Percentiles rank a stretch among this genome's conserved stretches.
Conservation (phyloP, 2,888 invertebrate species). For the Herminia tarsipennalis region DNA sequence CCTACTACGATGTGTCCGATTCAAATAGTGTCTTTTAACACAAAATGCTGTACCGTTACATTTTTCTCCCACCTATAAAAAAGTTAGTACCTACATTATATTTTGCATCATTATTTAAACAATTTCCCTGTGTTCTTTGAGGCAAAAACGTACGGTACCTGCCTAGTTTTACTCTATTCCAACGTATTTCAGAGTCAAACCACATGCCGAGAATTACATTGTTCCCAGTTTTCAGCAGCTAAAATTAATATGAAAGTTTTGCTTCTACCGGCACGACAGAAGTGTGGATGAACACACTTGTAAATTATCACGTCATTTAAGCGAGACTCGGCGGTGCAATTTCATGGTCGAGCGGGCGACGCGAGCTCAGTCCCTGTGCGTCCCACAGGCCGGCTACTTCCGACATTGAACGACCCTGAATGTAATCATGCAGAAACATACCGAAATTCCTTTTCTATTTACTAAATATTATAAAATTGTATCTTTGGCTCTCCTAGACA, state of each 20-base stretch:
- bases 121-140: too few relatives aligned
- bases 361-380: slow-evolving; percentile 39
- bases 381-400: slow-evolving; percentile 33
- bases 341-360: slow-evolving; percentile 58
- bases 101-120: too few relatives aligned
- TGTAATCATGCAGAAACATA: slow-evolving; percentile 41
- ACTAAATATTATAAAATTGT: not conserved
- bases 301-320: slow-evolving; percentile 71
- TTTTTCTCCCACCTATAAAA: too few relatives aligned
- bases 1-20: too few relatives aligned
- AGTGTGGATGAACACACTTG: slow-evolving; percentile 58
- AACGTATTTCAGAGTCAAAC: slow-evolving; percentile 16
- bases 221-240: slow-evolving; percentile 35
- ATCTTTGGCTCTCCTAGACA: too few relatives aligned
- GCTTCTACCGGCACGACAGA: slow-evolving; percentile 43
- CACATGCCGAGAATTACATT: slow-evolving; percentile 19
- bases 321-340: slow-evolving; percentile 60
- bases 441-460: slow-evolving; percentile 28
- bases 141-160: too few relatives aligned
- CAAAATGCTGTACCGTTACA: too few relatives aligned
- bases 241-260: slow-evolving; percentile 54
- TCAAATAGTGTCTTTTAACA: too few relatives aligned
- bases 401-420: slow-evolving; percentile 37
- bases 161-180: not conserved
- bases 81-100: too few relatives aligned